Evolutionary conservation across 2,888 invertebrate species (phyloP), one percentile per base, ranked within the genome.

Genomic region (Drosophila fulvimacula): DNA sequence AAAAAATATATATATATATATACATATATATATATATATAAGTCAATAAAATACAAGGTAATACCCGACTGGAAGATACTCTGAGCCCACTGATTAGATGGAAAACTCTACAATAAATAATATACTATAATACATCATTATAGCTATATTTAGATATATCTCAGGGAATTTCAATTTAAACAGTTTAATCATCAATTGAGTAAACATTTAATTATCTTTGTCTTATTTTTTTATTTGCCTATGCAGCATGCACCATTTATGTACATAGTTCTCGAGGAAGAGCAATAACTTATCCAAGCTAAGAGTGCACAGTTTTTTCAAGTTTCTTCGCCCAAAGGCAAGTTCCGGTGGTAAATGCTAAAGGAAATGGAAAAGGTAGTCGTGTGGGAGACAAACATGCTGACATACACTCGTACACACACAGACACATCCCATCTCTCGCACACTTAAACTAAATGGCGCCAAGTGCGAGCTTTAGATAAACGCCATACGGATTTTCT

Each of bases 401-500:
- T 27, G 27, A 44, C 30, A 46, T 24, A 49, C 13, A 27, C n/a
- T 1, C 46, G 4, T 36, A 24, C 34, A 49, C 21, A 44, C 34
- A 49, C n/a, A n/a, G n/a, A 3, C 30, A 30, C 30, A 30, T 30
- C 30, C 2, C 30, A 9, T 27, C 27, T 27, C n/a, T 13, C 17
- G 36, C 42, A 41, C 13, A 38, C 30, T 36, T 19, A 21, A 55
- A 39, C 42, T 67, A 63, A 72, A 68, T 73, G 70, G 61, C 81
- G 72, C 57, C 73, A 76, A 64, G 82, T 81, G 87, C 67, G 69
- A 81, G 68, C 69, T 72, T 74, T 51, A 83, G 74, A 80, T 86
- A 86, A 75, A 71, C 77, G 68, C 73, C 67, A 70, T 67, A 64
- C 65, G 75, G 63, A 56, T 71, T 73, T 81, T 57, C 36, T 32